Conservation (phyloP, 2,888 invertebrate genomes). For the Platycheirus rosarum region DNA sequence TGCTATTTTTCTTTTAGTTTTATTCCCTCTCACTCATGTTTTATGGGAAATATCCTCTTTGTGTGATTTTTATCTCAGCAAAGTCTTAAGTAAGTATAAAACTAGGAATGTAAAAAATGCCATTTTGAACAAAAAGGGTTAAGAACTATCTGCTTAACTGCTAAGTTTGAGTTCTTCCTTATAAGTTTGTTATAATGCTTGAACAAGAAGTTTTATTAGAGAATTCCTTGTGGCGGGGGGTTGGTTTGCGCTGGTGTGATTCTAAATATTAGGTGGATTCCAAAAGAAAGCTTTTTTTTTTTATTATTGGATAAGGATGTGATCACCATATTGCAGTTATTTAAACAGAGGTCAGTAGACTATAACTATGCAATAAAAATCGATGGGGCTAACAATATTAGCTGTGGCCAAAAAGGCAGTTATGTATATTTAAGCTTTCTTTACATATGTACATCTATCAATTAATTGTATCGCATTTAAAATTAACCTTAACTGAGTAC, state of each 20-base stretch:
- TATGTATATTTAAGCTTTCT: too few relatives aligned
- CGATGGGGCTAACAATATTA: too few relatives aligned
- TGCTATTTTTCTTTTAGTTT: constrained; percentile 20
- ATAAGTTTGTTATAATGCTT: constrained; percentile 6
- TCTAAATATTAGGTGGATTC: constrained; percentile 15
- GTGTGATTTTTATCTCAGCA: constrained; percentile 44
- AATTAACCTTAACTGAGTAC: too few relatives aligned
- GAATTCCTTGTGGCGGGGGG: neutral
- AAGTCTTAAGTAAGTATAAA: constrained; percentile 1
- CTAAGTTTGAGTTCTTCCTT: constrained; percentile 6
- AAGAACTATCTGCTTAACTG: constrained; percentile 24
- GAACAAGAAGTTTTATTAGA: constrained; percentile 3
- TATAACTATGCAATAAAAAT: too few relatives aligned
- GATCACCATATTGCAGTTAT: too few relatives aligned
- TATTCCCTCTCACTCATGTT: constrained; percentile 24
- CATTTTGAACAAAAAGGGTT: neutral
- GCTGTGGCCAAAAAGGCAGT: too few relatives aligned
- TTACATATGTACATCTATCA: too few relatives aligned
- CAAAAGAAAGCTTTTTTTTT: neutral
- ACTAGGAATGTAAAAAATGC: neutral
- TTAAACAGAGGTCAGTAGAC: too few relatives aligned
- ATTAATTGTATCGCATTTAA: too few relatives aligned
- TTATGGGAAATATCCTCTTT: constrained; percentile 42
- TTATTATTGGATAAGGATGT: too few relatives aligned
- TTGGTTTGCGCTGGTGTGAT: constrained; percentile 2